Percentiles rank a stretch among this genome's conserved stretches.
phyloP scores from a whole-genome alignment of 35 echinoderm and acorn worm species.

The Strongylocentrotus purpuratus region DNA sequence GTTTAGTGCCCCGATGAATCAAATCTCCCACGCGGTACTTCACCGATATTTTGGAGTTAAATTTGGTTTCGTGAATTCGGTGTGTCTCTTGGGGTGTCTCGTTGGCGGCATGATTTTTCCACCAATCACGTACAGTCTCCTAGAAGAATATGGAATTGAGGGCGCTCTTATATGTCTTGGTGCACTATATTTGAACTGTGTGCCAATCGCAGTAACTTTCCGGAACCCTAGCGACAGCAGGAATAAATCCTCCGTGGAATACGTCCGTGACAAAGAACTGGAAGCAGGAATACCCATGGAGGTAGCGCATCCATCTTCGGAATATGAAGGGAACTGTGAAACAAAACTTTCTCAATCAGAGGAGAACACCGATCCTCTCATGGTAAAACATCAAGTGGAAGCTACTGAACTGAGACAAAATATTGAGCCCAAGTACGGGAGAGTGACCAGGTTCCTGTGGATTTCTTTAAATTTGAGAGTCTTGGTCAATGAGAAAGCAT shows the following conservation, averaged over 20 bases:
- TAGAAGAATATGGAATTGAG: constrained; percentile 12
- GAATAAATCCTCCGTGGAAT: neutral
- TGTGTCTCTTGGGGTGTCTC: neutral
- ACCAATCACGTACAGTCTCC: neutral
- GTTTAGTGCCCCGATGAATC: constrained; percentile 14
- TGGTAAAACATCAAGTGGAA: neutral
- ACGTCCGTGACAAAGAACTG: neutral
- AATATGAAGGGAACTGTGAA: neutral
- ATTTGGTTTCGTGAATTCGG: constrained; percentile 17
- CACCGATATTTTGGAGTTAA: constrained; percentile 20
- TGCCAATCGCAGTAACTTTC: constrained; percentile 23
- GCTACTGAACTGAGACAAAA: neutral
- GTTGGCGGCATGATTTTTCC: constrained; percentile 21
- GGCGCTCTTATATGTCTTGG: constrained; percentile 32
- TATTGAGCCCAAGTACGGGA: neutral
- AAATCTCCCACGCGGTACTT: neutral
- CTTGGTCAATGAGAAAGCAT: constrained; percentile 3
- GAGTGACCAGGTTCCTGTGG: neutral
- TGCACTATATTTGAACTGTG: constrained; percentile 18
- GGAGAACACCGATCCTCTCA: neutral
- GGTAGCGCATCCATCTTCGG: neutral
- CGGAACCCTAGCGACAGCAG: neutral
- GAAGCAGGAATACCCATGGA: neutral
- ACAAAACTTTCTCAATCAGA: neutral
- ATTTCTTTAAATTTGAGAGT: neutral